A percentile compares a stretch with the other conserved stretches of the same genome.
phyloP scores from a whole-genome alignment of 2,888 invertebrate species.

The Oscheius sp. region DNA sequence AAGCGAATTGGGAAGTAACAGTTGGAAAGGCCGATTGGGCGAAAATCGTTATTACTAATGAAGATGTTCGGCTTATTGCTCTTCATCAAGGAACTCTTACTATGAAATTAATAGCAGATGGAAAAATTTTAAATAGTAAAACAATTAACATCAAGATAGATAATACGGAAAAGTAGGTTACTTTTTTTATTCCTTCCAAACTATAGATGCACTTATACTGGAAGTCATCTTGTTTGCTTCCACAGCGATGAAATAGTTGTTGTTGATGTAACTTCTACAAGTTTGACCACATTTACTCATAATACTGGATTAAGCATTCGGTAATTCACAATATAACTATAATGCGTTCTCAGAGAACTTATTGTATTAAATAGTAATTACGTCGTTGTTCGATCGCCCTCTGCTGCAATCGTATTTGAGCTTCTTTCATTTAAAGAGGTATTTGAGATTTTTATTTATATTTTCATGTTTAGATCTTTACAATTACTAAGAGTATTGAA shows the following conservation, averaged over 20 bases:
- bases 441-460: background rate
- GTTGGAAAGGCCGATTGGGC: constrained; percentile 1
- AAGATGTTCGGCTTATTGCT: background rate
- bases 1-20: background rate
- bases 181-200: background rate
- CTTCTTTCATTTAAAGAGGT: background rate
- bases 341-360: constrained; percentile 5
- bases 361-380: background rate
- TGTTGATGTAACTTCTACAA: background rate
- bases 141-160: background rate
- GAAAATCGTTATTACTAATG: background rate
- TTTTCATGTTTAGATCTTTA: constrained; percentile 8
- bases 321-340: background rate
- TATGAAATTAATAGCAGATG: background rate
- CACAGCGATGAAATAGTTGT: constrained; percentile 18
- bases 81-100: background rate
- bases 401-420: background rate
- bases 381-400: constrained; percentile 1
- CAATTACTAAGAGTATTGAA: background rate
- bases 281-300: background rate
- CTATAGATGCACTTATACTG: constrained; percentile 14
- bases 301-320: constrained; percentile 2
- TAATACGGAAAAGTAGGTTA: background rate
- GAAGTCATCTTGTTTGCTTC: constrained; percentile 4
- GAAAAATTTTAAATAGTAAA: constrained; percentile 3